Percentiles rank a stretch among this genome's conserved stretches.
phyloP scores from a whole-genome alignment of 1,140 invertebrate genomes.

The Thrips palmi region DNA sequence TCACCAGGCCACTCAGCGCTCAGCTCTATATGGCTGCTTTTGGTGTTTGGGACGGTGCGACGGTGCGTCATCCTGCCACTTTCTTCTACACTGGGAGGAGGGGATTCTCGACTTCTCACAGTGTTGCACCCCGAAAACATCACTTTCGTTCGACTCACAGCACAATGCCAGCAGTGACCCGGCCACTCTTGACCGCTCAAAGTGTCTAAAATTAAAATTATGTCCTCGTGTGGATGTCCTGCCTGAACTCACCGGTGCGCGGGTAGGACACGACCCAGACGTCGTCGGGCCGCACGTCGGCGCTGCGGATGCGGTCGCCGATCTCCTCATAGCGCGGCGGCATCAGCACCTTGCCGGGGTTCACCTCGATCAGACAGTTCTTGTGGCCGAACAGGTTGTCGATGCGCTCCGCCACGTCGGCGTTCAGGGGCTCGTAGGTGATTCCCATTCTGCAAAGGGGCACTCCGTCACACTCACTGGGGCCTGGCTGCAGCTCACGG shows the following conservation, averaged over 20 bases:
- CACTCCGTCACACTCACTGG: too few species aligned
- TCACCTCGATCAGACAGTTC: conserved; percentile 45
- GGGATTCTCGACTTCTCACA: too few species aligned
- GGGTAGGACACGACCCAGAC: conserved; percentile 68
- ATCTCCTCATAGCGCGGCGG: conserved; percentile 44
- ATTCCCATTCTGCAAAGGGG: conserved; percentile 29
- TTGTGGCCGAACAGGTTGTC: conserved; percentile 45
- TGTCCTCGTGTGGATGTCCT: neutral
- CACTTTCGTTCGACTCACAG: too few species aligned
- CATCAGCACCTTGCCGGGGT: conserved; percentile 43
- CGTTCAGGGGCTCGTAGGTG: conserved; percentile 37
- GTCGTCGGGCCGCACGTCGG: conserved; percentile 46
- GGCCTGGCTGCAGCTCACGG: too few species aligned
- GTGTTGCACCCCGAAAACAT: too few species aligned
- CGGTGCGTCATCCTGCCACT: too few species aligned
- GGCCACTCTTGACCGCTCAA: too few species aligned
- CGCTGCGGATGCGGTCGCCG: conserved; percentile 43
- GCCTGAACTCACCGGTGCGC: conserved; percentile 40
- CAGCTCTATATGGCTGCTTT: too few species aligned
- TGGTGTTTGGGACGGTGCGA: too few species aligned
- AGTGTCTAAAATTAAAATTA: conserved; percentile 4
- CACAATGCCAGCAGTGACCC: too few species aligned
- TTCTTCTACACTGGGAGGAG: too few species aligned
- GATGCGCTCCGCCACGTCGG: conserved; percentile 33
- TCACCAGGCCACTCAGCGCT: too few species aligned